Percentiles rank a stretch among this genome's conserved stretches.
phyloP scores from a whole-genome alignment of 2,797 vertebrate species.

The Coregonus ussuriensis region DNA sequence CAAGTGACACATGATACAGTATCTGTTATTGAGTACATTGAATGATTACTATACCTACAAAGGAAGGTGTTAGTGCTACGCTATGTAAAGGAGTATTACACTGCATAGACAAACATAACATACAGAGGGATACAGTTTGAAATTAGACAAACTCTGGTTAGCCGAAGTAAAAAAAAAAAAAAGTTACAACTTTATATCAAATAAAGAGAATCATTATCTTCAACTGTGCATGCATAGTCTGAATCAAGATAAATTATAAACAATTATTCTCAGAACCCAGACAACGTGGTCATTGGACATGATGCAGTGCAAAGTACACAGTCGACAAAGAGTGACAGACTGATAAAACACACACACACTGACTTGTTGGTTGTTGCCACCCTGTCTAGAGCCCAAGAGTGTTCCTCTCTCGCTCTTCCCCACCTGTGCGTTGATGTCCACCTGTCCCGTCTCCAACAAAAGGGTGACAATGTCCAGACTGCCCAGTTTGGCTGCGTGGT shows the following conservation, averaged over 20 bases:
- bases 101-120: not conserved
- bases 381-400: constrained; percentile 15
- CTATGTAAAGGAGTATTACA: not conserved
- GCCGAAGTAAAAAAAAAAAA: not conserved
- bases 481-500: constrained; percentile 90
- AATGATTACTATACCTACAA: not conserved
- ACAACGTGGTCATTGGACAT: not conserved
- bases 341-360: not conserved
- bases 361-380: not conserved
- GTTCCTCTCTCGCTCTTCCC: constrained; percentile 23
- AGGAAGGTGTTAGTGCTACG: not conserved
- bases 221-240: not conserved
- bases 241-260: not conserved
- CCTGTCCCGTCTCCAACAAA: constrained; percentile 88
- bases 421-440: constrained; percentile 90
- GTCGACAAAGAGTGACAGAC: not conserved
- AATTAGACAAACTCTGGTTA: not conserved
- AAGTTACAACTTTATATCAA: not conserved
- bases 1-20: not conserved
- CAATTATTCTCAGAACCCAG: not conserved
- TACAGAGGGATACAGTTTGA: not conserved
- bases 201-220: not conserved
- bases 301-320: not conserved
- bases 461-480: constrained; percentile 85
- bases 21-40: no score